Evolutionary conservation across 1,140 invertebrate genomes (phyloP), one percentile per base, ranked within the genome.

Genomic region (Lasaia peninsularis): DNA sequence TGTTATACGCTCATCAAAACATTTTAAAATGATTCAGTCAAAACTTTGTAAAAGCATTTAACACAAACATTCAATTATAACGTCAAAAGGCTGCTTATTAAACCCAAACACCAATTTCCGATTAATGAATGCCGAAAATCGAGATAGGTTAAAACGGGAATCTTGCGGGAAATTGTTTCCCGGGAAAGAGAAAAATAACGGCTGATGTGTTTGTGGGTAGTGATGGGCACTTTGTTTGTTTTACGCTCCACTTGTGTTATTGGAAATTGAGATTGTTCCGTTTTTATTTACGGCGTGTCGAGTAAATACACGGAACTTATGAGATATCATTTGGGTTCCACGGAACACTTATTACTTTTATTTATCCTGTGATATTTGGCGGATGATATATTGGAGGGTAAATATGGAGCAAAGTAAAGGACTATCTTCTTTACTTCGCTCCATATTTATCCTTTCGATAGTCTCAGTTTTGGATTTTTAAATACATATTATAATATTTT

Each of bases 261-360:
- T 21, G 11, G 11, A 48, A 48, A 48, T 48, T 48, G 40, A 6
- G 40, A 7, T 48, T 48, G 40, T 48, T 21, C 40, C 18, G 40
- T 48, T 44, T 21, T 20, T 48, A 21, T 21, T 48, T 21, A 48
- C 11, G 40, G 40, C 20, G 10, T n/a, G 18, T 48, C 20, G 40
- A 6, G 14, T 11, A 21, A 48, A 21, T 2, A 11, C 0, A 48
- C 18, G 5, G 24, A 28, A 5, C 20, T 48, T 12, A 48, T 48
- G 10, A 48, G 20, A 48, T 21, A 21, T 48, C 4, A 21, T 21
- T 48, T 21, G 20, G 18, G 40, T 20, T 20, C 18, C 6, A 9
- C 18, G 4, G 16, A 6, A 48, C 5, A 21, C 16, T 48, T 11
- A 21, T 21, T 48, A 21, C 18, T 48, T 21, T 48, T 48, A 48